Evolutionary conservation across 1,140 invertebrate genomes (phyloP).

Genomic region (Philaenus spumarius): DNA sequence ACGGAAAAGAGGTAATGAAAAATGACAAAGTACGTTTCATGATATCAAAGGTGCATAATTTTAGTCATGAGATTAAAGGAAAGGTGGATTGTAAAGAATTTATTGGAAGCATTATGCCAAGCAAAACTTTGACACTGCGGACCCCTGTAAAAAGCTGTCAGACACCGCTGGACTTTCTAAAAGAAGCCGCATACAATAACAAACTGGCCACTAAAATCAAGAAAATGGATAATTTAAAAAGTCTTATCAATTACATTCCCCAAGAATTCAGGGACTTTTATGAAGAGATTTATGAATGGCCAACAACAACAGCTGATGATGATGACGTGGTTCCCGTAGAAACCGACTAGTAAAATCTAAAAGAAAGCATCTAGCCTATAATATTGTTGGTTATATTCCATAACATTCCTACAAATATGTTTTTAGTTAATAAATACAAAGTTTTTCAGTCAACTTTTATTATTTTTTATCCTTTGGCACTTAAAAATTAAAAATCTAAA

Average conservation of each 20-base stretch:
- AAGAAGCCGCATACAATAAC: not conserved
- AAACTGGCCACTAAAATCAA: not conserved
- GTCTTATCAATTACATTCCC: not conserved
- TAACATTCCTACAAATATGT: conserved; percentile 1
- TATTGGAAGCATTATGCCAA: conserved; percentile 1
- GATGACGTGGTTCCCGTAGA: conserved; percentile 3
- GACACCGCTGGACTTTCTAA: not conserved
- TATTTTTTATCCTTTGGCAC: conserved; percentile 6
- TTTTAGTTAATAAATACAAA: conserved; percentile 3
- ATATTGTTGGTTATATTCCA: not conserved
- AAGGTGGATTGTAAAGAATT: not conserved
- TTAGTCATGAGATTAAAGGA: conserved; percentile 1
- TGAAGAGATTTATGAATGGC: conserved; percentile 3
- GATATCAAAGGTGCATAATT: no score
- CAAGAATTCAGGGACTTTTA: not conserved
- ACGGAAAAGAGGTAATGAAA: not conserved
- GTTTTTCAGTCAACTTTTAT: conserved; percentile 4
- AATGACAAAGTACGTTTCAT: conserved; percentile 11
- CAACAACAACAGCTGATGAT: not conserved
- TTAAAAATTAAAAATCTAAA: not conserved
- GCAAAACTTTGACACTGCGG: not conserved
- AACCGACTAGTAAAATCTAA: not conserved
- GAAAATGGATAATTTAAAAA: conserved; percentile 9
- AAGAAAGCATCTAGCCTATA: not conserved
- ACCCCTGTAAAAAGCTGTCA: not conserved